Evolutionary conservation across 2,797 vertebrate genomes (phyloP).

Genomic region (Catharus ustulatus): DNA sequence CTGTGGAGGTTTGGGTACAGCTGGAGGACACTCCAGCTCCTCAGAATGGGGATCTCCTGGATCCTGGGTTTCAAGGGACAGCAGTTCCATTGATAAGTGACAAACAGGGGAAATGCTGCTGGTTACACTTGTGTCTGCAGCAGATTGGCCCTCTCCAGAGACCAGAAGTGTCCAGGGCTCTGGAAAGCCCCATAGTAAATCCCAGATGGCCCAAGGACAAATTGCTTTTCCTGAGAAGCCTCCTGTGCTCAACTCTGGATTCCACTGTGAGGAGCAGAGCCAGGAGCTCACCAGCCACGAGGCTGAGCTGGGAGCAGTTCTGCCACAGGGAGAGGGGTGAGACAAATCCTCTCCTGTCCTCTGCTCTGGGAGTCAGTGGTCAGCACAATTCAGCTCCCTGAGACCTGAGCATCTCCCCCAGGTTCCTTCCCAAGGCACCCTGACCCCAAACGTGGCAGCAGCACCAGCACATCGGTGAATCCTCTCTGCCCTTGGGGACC

Average conservation of each 20-base stretch:
- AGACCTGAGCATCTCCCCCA: neutral
- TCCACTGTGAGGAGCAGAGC: neutral
- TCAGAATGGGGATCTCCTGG: neutral
- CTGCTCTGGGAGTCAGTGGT: neutral
- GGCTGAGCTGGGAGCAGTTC: neutral
- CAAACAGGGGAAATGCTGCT: fast-evolving
- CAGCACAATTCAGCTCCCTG: fast-evolving
- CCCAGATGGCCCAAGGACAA: neutral
- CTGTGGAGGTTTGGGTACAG: neutral
- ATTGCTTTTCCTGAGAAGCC: neutral
- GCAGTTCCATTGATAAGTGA: fast-evolving
- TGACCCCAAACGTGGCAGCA: fast-evolving
- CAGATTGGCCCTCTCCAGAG: fast-evolving
- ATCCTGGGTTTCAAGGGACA: neutral
- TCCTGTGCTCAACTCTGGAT: neutral
- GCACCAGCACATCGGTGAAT: fast-evolving
- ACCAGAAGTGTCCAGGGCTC: neutral
- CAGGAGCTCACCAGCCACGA: fast-evolving
- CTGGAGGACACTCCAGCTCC: fast-evolving
- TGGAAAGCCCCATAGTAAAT: neutral
- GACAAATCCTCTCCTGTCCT: neutral
- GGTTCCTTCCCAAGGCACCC: neutral
- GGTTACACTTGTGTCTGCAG: neutral
- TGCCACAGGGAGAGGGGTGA: neutral
- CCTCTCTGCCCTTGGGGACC: fast-evolving